Evolutionary conservation across 2,797 vertebrate genomes (phyloP).

Genomic region (Sebastes kiyomatsui): DNA sequence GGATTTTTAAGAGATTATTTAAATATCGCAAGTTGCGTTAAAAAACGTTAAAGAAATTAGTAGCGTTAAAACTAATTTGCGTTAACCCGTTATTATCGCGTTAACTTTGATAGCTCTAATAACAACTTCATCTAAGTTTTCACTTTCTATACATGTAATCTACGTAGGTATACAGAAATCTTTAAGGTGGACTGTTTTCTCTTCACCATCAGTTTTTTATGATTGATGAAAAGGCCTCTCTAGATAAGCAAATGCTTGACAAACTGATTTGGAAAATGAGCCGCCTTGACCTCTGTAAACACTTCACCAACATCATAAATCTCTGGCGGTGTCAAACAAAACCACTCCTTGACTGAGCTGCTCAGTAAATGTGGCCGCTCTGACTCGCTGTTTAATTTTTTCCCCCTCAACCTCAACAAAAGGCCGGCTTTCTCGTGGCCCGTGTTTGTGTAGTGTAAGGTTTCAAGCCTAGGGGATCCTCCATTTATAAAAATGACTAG

Average conservation of each 20-base stretch:
- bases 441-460: conserved; percentile 89
- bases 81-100: fast-evolving
- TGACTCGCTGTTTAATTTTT: conserved; percentile 64
- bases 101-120: no score
- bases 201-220: conserved; percentile 23
- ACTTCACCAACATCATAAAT: conserved; percentile 77
- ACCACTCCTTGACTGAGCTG: conserved; percentile 61
- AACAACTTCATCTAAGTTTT: neutral
- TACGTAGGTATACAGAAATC: neutral
- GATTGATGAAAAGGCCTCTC: conserved; percentile 73
- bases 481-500: conserved; percentile 86
- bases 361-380: conserved; percentile 53
- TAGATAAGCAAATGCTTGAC: conserved; percentile 79
- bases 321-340: conserved; percentile 75
- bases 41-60: no score
- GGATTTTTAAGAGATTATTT: no score
- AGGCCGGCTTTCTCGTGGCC: conserved; percentile 84
- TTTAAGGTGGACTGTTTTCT: conserved; percentile 27
- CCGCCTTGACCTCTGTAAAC: conserved; percentile 76
- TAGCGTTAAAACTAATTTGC: no score
- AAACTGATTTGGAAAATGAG: conserved; percentile 79
- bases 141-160: neutral
- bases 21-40: no score
- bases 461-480: conserved; percentile 86
- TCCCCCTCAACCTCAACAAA: conserved; percentile 80